phyloP scores from a whole-genome alignment of 1,140 invertebrate species.

The Eumeta japonica region DNA sequence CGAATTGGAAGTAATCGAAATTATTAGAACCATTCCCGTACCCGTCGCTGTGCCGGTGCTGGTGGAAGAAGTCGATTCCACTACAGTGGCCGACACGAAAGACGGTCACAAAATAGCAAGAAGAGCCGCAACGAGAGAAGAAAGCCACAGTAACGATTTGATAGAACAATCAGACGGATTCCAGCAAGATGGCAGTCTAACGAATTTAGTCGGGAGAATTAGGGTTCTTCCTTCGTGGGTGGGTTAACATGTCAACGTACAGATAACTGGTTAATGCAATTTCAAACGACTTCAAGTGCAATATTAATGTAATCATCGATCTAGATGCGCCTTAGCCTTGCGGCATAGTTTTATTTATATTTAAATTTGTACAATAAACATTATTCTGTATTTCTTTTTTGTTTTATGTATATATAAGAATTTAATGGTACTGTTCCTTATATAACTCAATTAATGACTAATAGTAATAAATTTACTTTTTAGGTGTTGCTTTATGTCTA shows the following conservation, averaged over 20 bases:
- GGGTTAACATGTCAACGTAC: slow-evolving; percentile 16
- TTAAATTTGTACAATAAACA: too few species aligned
- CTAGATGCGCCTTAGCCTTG: too few species aligned
- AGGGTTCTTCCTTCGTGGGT: slow-evolving; percentile 39
- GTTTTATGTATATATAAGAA: too few species aligned
- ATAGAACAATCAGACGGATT: slow-evolving; percentile 26
- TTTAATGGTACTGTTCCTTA: too few species aligned
- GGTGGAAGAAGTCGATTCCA: slow-evolving; percentile 13
- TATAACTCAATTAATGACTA: too few species aligned
- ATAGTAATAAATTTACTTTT: too few species aligned
- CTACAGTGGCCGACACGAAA: slow-evolving; percentile 14
- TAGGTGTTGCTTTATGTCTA: too few species aligned
- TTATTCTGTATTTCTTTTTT: too few species aligned
- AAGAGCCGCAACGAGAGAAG: slow-evolving; percentile 27
- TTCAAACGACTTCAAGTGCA: too few species aligned
- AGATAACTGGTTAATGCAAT: too few species aligned
- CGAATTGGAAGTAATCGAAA: slow-evolving; percentile 21
- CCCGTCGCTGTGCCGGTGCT: slow-evolving; percentile 12
- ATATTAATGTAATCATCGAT: too few species aligned
- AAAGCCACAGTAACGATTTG: slow-evolving; percentile 30
- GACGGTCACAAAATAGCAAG: slow-evolving; percentile 29
- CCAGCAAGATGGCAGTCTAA: slow-evolving; percentile 21
- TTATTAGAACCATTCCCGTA: slow-evolving; percentile 27
- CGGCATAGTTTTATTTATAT: too few species aligned
- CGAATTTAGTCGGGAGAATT: slow-evolving; percentile 33